phyloP scores from a whole-genome alignment of 2,797 vertebrate species.

The Gephyroberyx darwinii region DNA sequence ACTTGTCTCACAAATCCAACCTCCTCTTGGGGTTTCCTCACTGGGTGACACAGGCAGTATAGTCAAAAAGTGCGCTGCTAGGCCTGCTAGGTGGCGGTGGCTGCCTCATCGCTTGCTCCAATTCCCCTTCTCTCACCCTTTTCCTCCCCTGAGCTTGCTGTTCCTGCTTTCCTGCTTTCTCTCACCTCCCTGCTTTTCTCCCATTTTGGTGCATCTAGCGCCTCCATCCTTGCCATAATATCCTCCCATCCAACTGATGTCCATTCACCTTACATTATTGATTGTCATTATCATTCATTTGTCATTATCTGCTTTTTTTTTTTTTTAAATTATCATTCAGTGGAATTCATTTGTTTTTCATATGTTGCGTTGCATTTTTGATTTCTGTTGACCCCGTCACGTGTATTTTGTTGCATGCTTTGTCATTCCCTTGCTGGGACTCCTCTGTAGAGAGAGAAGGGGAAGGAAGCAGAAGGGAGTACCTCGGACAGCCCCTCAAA shows the following conservation, averaged over 20 bases:
- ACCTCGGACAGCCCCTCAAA: conserved; percentile 74
- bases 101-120: conserved; percentile 57
- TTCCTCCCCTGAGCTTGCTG: conserved; percentile 1
- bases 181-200: conserved; percentile 17
- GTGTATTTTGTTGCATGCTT: conserved; percentile 72
- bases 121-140: conserved; percentile 66
- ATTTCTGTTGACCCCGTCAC: conserved; percentile 73
- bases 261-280: not conserved
- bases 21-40: not conserved
- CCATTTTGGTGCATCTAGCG: not conserved
- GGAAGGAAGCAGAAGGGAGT: conserved; percentile 81
- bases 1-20: not conserved
- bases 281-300: not conserved
- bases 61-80: not conserved
- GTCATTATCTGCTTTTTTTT: conserved; percentile 4
- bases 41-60: not conserved
- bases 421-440: conserved; percentile 62
- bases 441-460: conserved; percentile 87
- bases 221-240: not conserved
- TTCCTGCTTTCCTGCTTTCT: conserved; percentile 4
- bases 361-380: conserved; percentile 61
- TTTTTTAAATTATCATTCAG: conserved; percentile 21
- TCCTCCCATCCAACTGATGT: conserved; percentile 11
- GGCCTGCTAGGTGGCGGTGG: conserved; percentile 18
- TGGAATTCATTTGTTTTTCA: conserved; percentile 39